A percentile compares a stretch with the other conserved stretches of the same genome.
Conservation (phyloP, 2,797 vertebrate genomes). For the Furcifer pardalis region DNA sequence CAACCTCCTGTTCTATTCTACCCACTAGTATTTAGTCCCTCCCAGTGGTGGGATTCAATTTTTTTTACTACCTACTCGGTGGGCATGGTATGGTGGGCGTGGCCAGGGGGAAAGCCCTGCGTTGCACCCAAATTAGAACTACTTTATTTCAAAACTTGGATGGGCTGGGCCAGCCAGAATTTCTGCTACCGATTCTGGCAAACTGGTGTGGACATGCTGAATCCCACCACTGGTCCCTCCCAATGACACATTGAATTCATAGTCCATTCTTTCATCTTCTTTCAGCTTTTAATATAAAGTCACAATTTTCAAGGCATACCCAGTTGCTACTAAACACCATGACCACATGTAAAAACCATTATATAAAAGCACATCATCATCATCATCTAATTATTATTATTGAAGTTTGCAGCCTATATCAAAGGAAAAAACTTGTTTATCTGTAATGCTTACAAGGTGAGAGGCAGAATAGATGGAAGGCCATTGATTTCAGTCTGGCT, state of each 20-base stretch:
- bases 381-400: too few species aligned
- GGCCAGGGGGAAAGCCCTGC: too few species aligned
- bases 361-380: background rate
- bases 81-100: too few species aligned
- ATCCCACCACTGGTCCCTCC: too few species aligned
- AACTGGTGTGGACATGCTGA: too few species aligned
- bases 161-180: too few species aligned
- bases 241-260: background rate
- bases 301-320: background rate
- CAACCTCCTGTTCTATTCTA: background rate
- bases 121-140: too few species aligned
- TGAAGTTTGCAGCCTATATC: background rate
- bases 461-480: background rate
- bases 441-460: background rate
- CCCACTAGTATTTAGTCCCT: background rate
- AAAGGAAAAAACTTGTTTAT: background rate
- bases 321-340: background rate
- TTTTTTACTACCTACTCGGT: too few species aligned
- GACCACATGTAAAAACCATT: background rate
- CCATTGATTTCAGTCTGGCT: background rate
- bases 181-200: too few species aligned
- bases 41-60: too few species aligned
- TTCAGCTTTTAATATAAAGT: background rate
- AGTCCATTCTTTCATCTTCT: background rate
- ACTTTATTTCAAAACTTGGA: too few species aligned